Percentiles rank a stretch among this genome's conserved stretches.
Evolutionary conservation across 2,797 vertebrate species (phyloP).

Genomic region (Xenops minutus): DNA sequence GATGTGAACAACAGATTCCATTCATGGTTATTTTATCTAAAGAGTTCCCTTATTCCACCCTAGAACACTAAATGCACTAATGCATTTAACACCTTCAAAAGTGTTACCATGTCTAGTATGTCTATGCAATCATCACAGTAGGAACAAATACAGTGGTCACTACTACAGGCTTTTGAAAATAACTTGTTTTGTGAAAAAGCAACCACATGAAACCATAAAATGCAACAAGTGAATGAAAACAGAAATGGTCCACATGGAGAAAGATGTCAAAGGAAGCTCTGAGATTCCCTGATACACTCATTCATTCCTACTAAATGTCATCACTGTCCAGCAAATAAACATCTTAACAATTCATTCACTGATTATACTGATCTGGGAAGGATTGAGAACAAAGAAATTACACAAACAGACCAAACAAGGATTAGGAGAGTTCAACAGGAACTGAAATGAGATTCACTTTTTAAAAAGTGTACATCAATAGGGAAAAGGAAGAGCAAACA

Average conservation of each 20-base stretch:
- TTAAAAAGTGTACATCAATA: not conserved
- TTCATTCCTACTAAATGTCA: not conserved
- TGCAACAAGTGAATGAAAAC: rapidly evolving
- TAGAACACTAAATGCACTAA: not conserved
- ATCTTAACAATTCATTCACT: constrained; percentile 11
- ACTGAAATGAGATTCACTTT: not conserved
- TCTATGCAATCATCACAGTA: not conserved
- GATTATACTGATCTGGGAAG: not conserved
- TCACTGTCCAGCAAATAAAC: not conserved
- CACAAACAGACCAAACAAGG: not conserved
- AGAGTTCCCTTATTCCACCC: not conserved
- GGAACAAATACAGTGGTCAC: not conserved
- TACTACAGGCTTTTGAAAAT: not conserved
- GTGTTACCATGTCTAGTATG: rapidly evolving
- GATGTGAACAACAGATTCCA: not conserved
- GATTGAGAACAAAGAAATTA: not conserved
- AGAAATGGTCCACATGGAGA: not conserved
- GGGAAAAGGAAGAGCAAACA: not conserved
- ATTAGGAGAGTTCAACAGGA: not conserved
- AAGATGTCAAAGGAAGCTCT: not conserved
- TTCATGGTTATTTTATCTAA: not conserved
- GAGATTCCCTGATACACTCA: not conserved
- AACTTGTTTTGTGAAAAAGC: not conserved
- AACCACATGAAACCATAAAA: not conserved
- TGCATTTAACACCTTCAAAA: not conserved